Base-by-base conservation (phyloP, 2,888 invertebrate species). In the Pristionchus arcanus region DNA sequence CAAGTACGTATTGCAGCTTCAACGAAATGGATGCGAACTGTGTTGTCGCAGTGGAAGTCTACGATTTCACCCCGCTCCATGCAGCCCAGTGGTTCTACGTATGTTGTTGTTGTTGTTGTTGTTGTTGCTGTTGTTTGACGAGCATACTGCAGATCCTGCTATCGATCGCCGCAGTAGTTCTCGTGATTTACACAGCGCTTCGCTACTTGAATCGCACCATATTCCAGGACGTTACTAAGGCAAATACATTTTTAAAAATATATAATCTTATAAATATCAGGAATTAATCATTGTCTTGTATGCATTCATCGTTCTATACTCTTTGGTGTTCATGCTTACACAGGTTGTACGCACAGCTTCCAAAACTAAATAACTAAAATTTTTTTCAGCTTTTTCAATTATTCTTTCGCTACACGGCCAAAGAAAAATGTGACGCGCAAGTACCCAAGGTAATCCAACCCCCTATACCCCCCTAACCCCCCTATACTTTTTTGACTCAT, bases 381-480 rank as follows among this genome's bases (percentile, higher is more conserved):
- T 21, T 19, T 55, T 25, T 77, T 2, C 25, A 77, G 77, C 34
- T 19, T 21, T 4, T 21, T 11, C 42, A 42, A 25, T n/a, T 77
- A 21, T 13, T 34, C 21, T 77, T 42, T 49, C 37, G 77, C 2
- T 42, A 77, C 42, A 37, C 25, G 13, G 77, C 77, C 25, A 37
- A 21, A 25, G 42, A 77, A 0, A 77, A 77, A 31, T 77, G 77
- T n/a, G 77, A 77, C 21, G 74, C 74, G 19, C 74, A 74, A 74
- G 21, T 74, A 16, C 74, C 74, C 34, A 74, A 19, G 74, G 68
- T 68, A 49, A 49, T 49, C 42, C 9, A 49, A 11, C 42, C n/a
- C n/a, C n/a, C n/a, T n/a, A n/a, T n/a, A n/a, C n/a, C n/a, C n/a
- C n/a, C n/a, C n/a, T n/a, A n/a, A n/a, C n/a, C n/a, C n/a, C n/a